A percentile compares a stretch with the other conserved stretches of the same genome.
These are phyloP conservation scores for Amazona ochrocephala DNA, from an alignment of 2,797 vertebrate species.

Conservation along the genomic window DNA sequence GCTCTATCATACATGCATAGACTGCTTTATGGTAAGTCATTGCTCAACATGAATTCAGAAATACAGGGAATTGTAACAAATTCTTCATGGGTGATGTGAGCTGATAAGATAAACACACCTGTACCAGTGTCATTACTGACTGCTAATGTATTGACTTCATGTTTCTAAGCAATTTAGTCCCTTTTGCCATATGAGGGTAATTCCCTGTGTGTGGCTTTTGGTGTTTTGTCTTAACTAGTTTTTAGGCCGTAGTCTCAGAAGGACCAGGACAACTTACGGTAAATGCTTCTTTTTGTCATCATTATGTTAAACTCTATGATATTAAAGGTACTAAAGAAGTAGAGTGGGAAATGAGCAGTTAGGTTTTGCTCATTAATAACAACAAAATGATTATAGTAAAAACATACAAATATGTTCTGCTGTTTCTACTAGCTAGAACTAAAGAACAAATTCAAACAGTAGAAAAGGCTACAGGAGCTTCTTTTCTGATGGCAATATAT, in stretches of 20 bases:
- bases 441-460: not conserved
- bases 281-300: not conserved
- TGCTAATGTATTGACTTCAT: not conserved
- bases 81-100: not conserved
- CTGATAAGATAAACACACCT: not conserved
- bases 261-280: not conserved
- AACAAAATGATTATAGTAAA: not conserved
- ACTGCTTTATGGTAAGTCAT: not conserved
- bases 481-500: not conserved
- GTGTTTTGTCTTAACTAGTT: not conserved
- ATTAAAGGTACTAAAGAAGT: not conserved
- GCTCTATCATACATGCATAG: accelerated
- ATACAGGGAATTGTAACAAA: not conserved
- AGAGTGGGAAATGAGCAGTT: not conserved
- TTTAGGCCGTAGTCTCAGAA: not conserved
- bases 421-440: not conserved
- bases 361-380: not conserved
- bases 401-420: not conserved
- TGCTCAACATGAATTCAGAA: not conserved
- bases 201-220: not conserved
- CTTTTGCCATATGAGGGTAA: not conserved
- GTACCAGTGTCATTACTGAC: not conserved
- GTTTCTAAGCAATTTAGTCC: not conserved
- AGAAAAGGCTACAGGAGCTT: not conserved
- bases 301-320: not conserved